Evolutionary conservation across 2,113 vertebrate species (phyloP).

Genomic region (Scortum barcoo): DNA sequence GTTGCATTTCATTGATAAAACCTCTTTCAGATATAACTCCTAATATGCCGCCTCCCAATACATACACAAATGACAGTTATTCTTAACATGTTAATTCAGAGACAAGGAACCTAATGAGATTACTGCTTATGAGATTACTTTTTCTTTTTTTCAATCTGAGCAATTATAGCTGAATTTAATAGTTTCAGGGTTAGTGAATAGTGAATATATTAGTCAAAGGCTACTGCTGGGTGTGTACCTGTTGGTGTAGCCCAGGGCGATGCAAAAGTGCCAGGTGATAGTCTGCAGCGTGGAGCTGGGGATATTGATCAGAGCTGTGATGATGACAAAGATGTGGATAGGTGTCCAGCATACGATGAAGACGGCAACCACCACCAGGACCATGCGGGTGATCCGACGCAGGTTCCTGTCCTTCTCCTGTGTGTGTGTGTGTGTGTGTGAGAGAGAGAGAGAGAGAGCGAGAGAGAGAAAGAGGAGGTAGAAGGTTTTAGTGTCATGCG

Average conservation of each 20-base stretch:
- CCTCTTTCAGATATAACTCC: too few species aligned
- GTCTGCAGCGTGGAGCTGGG: slow-evolving; percentile 94
- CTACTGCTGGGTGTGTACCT: slow-evolving; percentile 81
- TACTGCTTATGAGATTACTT: too few species aligned
- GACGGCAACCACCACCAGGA: slow-evolving; percentile 97
- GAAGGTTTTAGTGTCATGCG: background rate
- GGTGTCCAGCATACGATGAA: slow-evolving; percentile 99
- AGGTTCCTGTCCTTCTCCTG: slow-evolving; percentile 97
- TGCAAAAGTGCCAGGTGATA: slow-evolving; percentile 99
- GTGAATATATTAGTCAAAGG: background rate
- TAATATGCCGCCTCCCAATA: too few species aligned
- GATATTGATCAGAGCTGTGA: slow-evolving; percentile 94
- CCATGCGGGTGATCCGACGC: slow-evolving; percentile 97
- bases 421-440: background rate
- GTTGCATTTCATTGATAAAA: background rate
- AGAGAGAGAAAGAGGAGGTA: too few species aligned
- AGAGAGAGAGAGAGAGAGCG: too few species aligned
- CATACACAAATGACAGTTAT: too few species aligned
- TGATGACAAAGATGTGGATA: slow-evolving; percentile 98
- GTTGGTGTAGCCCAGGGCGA: slow-evolving; percentile 97
- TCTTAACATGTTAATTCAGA: too few species aligned
- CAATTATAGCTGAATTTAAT: background rate
- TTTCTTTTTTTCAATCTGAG: background rate
- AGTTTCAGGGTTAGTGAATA: background rate
- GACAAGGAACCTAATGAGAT: too few species aligned